Evolutionary conservation across 37 sponge, comb jelly and placozoan species (phyloP).

Genomic region (Tethya wilhelma): DNA sequence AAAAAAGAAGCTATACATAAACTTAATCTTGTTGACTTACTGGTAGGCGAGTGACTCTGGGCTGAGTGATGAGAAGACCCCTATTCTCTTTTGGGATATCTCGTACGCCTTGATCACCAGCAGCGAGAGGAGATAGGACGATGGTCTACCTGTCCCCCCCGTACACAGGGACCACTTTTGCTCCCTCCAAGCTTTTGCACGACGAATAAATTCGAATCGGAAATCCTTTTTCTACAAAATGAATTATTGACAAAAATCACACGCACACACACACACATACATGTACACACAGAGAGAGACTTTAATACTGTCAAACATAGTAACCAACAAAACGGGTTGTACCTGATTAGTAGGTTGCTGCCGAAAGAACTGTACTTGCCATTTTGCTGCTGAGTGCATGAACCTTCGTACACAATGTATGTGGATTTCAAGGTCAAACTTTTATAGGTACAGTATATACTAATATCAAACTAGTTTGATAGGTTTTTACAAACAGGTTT

Average conservation of each 20-base stretch:
- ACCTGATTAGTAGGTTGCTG: conserved; percentile 52
- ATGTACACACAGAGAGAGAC: not conserved
- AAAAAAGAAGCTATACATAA: not conserved
- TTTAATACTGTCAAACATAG: not conserved
- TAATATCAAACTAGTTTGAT: not conserved
- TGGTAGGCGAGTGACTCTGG: conserved; percentile 39
- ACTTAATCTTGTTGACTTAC: conserved; percentile 9
- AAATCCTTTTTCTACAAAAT: not conserved
- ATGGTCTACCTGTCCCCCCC: conserved; percentile 29
- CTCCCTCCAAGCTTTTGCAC: conserved; percentile 74
- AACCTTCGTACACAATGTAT: too few species aligned
- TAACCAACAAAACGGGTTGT: not conserved
- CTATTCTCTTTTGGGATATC: conserved; percentile 20
- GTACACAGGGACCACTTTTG: conserved; percentile 11
- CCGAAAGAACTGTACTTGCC: conserved; percentile 65
- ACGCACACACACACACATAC: too few species aligned
- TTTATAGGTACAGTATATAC: too few species aligned
- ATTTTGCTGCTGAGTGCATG: conserved; percentile 45
- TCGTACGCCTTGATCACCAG: conserved; percentile 53
- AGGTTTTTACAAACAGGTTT: not conserved
- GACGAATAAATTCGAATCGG: conserved; percentile 47
- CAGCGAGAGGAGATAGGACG: conserved; percentile 47
- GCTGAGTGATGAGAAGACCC: conserved; percentile 31
- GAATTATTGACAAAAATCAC: too few species aligned
- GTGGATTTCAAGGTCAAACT: too few species aligned